Base-by-base conservation (phyloP, 2,888 invertebrate genomes). In the Ectemnius lituratus region DNA sequence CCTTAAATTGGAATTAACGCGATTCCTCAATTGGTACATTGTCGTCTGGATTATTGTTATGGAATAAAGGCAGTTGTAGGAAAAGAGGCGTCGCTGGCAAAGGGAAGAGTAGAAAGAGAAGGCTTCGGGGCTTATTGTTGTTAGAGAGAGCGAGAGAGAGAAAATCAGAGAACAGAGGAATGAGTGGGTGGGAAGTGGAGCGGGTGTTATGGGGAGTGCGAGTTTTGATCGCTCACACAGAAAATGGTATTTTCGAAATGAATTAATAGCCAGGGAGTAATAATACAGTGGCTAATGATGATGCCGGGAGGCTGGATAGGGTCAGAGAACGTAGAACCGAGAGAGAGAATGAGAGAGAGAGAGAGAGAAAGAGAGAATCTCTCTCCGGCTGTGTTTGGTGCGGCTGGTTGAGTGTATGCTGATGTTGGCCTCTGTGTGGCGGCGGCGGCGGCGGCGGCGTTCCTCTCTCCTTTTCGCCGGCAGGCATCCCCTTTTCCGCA, bases 211-310 rank as follows among this genome's bases (percentile, higher is more conserved):
- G 61, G 70, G 47, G 68, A 57, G 27, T 60, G 69, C 67, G 70
- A 74, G 87, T 87, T 90, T 90, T 90, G 90, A 90, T 90, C 89
- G 86, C 80, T 89, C 87, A 83, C 78, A 87, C 87, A 88, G 90
- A 90, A 90, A 90, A 90, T 90, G 89, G 86, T 87, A 86, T 88
- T 89, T 88, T 87, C 85, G 82, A 87, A 87, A 89, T 89, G 87
- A 90, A 90, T 90, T 90, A 88, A 88, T 89, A 88, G 89, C 85
- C 85, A 85, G 78, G 85, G 86, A 86, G 85, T 89, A 87, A 90
- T 89, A 88, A 90, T 90, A 85, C 84, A 86, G 83, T 80, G 82
- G 88, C 85, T 88, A 89, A 89, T 90, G 86, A 90, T 86, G 81
- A 83, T 74, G 74, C n/a, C n/a, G 16, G 14, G 52, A 52, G 52